Evolutionary conservation across 1,140 invertebrate species (phyloP).

Genomic region (Frieseomelitta varia): DNA sequence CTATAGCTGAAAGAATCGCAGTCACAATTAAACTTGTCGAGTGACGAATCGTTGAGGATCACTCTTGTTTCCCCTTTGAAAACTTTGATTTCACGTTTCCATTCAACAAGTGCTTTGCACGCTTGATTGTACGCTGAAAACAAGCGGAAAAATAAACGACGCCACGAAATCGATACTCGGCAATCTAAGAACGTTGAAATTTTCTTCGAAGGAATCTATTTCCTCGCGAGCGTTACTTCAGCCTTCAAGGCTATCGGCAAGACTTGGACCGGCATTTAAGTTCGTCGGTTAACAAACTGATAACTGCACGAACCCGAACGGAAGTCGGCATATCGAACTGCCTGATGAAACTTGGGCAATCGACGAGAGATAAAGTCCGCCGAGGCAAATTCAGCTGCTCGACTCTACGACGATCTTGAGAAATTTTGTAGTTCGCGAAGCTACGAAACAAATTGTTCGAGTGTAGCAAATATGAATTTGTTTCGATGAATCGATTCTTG

Average conservation of each 20-base stretch:
- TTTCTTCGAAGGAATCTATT: not conserved
- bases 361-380: slow-evolving; percentile 15
- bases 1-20: not conserved
- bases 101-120: slow-evolving; percentile 36
- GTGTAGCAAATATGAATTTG: not conserved
- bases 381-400: not conserved
- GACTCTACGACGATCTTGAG: not conserved
- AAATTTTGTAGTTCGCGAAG: not conserved
- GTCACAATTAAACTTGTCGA: slow-evolving; percentile 11
- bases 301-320: slow-evolving; percentile 39
- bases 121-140: not conserved
- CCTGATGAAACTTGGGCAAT: slow-evolving; percentile 43
- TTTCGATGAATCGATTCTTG: not conserved
- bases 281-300: slow-evolving; percentile 58
- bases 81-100: not conserved
- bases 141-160: not conserved
- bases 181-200: not conserved
- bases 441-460: not conserved
- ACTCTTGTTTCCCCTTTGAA: not conserved
- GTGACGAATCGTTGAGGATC: not conserved
- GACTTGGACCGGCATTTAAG: slow-evolving; percentile 27
- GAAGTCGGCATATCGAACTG: slow-evolving; percentile 51
- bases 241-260: not conserved
- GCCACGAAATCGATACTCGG: not conserved
- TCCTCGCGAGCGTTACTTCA: not conserved